A percentile compares a stretch with the other conserved stretches of the same genome.
Evolutionary conservation across 2,113 vertebrate genomes (phyloP).

Genomic region (Eptesicus fuscus): DNA sequence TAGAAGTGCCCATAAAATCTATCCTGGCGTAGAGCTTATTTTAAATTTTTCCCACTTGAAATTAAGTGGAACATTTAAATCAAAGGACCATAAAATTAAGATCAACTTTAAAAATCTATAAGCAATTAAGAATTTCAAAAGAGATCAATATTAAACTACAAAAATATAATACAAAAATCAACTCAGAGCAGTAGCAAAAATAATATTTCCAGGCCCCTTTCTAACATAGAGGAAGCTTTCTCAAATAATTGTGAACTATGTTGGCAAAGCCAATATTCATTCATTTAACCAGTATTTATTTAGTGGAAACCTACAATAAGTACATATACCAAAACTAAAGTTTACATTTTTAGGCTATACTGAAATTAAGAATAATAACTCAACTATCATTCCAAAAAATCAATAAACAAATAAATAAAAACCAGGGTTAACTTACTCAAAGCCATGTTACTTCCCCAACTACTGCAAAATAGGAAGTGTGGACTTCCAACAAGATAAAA

Average conservation of each 20-base stretch:
- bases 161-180: conserved; percentile 48
- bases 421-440: conserved; percentile 20
- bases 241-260: conserved; percentile 19
- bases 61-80: conserved; percentile 38
- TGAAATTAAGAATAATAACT: neutral
- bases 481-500: neutral
- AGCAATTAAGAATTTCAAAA: conserved; percentile 67
- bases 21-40: conserved; percentile 5
- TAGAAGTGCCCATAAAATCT: neutral
- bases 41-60: conserved; percentile 59
- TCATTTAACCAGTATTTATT: neutral
- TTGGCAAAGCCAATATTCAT: neutral
- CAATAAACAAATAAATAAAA: neutral
- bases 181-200: neutral
- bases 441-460: neutral
- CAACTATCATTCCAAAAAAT: neutral
- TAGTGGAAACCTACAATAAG: neutral
- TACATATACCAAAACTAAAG: neutral
- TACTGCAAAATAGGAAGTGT: neutral
- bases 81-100: conserved; percentile 57
- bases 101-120: conserved; percentile 47
- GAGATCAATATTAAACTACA: conserved; percentile 59
- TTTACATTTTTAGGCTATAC: neutral
- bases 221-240: neutral
- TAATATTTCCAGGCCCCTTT: neutral